Conservation (phyloP, 2,113 vertebrate species). For the Symphodus melops region DNA sequence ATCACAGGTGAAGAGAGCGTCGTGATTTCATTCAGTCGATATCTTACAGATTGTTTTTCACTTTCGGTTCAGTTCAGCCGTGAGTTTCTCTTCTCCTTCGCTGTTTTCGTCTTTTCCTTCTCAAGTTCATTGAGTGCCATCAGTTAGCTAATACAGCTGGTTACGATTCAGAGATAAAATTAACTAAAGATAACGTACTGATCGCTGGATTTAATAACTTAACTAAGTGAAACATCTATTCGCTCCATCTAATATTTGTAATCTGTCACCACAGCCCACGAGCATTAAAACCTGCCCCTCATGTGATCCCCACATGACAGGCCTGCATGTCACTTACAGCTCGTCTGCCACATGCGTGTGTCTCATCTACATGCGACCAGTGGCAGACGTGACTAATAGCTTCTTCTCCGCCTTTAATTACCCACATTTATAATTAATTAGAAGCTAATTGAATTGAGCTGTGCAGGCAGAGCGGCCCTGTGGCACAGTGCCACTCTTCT, state of each 20-base stretch:
- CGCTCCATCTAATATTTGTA: slow-evolving; percentile 11
- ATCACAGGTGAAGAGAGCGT: no score
- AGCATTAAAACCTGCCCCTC: slow-evolving; percentile 13
- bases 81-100: no score
- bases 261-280: slow-evolving; percentile 6
- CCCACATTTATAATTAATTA: slow-evolving; percentile 55
- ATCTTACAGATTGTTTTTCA: no score
- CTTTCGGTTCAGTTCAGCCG: no score
- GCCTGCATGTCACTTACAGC: neutral
- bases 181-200: neutral
- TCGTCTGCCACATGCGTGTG: slow-evolving; percentile 3
- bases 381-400: slow-evolving; percentile 50
- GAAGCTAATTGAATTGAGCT: slow-evolving; percentile 60
- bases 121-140: no score
- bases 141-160: no score
- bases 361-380: slow-evolving; percentile 28
- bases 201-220: neutral
- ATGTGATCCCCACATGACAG: slow-evolving; percentile 41
- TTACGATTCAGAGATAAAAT: neutral
- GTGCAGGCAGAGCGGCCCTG: neutral
- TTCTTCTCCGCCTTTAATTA: slow-evolving; percentile 63
- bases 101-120: no score
- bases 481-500: slow-evolving; percentile 39
- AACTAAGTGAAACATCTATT: neutral
- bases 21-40: no score